These are phyloP conservation scores for Orycteropus afer DNA, from an alignment of 2,113 vertebrate species.

Conservation along the genomic window DNA sequence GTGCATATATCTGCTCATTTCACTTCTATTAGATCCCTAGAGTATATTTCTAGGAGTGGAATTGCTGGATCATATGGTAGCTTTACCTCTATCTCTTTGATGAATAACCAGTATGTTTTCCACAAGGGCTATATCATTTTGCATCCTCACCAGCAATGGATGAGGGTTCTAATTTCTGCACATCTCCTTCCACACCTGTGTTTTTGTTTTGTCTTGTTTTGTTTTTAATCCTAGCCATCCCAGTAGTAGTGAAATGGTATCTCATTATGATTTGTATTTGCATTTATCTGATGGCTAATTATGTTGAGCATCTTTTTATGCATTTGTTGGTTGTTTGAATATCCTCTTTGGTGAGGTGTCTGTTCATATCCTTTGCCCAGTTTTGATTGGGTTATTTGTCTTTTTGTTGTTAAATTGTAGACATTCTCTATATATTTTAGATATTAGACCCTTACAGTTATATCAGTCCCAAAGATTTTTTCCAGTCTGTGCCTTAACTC, in stretches of 20 bases:
- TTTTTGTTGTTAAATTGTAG: background rate
- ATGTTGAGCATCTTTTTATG: background rate
- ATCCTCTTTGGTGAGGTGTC: background rate
- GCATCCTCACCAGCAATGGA: background rate
- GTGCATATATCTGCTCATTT: background rate
- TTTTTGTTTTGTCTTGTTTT: background rate
- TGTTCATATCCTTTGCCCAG: background rate
- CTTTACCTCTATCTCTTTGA: background rate
- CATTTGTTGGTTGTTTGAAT: background rate
- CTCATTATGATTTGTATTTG: background rate
- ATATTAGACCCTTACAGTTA: too few relatives aligned
- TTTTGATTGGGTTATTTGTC: background rate
- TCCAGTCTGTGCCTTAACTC: background rate
- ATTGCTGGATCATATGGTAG: background rate
- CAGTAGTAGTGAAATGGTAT: background rate
- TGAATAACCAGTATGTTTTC: background rate
- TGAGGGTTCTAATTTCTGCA: background rate
- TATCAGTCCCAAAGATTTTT: background rate
- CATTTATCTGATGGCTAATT: background rate
- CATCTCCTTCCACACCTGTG: background rate
- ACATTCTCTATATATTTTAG: background rate
- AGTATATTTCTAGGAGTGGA: too few relatives aligned
- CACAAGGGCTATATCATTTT: background rate
- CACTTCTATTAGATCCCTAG: background rate
- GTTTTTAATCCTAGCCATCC: too few relatives aligned